Percentiles rank a stretch among this genome's conserved stretches.
These are phyloP conservation scores for Aphis craccivora DNA, from an alignment of 1,140 invertebrate genomes.

Conservation along the genomic window DNA sequence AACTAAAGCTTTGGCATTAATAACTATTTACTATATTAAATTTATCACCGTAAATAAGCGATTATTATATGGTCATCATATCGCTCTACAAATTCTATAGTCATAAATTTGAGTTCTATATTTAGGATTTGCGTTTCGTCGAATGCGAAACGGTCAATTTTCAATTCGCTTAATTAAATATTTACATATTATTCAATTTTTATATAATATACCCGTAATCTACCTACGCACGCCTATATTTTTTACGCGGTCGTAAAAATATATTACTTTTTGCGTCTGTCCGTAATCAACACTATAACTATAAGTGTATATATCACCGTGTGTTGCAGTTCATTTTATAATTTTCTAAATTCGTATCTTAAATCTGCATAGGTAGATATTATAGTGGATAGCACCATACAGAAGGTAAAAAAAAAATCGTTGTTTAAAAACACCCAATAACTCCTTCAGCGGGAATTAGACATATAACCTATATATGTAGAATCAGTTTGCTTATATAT, in stretches of 20 bases:
- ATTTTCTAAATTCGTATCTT: neutral
- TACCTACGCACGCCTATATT: neutral
- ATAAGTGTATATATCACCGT: neutral
- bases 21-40: neutral
- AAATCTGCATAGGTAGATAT: neutral
- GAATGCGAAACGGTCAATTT: neutral
- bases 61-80: neutral
- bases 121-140: neutral
- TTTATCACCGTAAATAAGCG: neutral
- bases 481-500: neutral
- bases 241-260: slow-evolving; percentile 3
- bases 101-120: neutral
- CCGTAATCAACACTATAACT: neutral
- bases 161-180: neutral
- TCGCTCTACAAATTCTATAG: neutral
- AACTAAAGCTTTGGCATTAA: neutral
- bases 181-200: neutral
- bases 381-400: too few species aligned
- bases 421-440: neutral
- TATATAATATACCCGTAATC: neutral
- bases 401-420: too few species aligned
- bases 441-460: neutral
- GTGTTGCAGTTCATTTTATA: neutral
- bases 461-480: neutral
- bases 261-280: neutral